Percentiles rank a stretch among this genome's conserved stretches.
Conservation (phyloP, 1,140 invertebrate genomes). For the Homalodisca vitripennis region DNA sequence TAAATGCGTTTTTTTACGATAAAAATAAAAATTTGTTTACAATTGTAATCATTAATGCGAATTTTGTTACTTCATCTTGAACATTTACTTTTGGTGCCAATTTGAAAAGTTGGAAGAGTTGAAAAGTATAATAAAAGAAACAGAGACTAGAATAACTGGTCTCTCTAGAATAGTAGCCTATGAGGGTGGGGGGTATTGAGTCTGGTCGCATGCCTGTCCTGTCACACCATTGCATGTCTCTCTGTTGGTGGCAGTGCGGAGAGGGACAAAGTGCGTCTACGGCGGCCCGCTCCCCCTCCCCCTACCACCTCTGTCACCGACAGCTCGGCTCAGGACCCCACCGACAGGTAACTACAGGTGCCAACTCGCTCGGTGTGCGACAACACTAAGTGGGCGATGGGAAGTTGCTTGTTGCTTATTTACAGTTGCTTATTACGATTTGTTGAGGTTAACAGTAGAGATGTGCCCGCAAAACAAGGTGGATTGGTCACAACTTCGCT, state of each 20-base stretch:
- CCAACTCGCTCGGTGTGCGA: not conserved
- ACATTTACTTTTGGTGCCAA: too few relatives aligned
- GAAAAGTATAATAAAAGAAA: too few relatives aligned
- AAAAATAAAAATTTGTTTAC: too few relatives aligned
- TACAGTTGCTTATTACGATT: too few relatives aligned
- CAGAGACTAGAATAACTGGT: not conserved
- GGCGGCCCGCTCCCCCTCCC: slow-evolving; percentile 7
- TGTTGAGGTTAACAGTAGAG: too few relatives aligned
- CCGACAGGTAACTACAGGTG: not conserved
- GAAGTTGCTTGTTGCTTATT: not conserved
- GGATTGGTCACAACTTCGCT: too few relatives aligned
- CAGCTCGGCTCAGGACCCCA: not conserved
- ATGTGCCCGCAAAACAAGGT: too few relatives aligned
- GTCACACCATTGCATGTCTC: slow-evolving; percentile 34
- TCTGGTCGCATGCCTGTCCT: slow-evolving; percentile 28
- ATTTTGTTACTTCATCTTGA: too few relatives aligned
- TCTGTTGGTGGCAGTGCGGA: slow-evolving; percentile 24
- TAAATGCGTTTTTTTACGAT: too few relatives aligned
- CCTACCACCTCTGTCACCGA: not conserved
- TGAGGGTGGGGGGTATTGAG: not conserved
- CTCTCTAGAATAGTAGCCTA: not conserved
- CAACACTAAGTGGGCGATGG: not conserved
- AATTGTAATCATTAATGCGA: too few relatives aligned
- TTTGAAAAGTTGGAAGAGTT: too few relatives aligned
- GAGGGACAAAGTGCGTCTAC: slow-evolving; percentile 16